Base-by-base conservation (phyloP, 2,113 vertebrate species). In the Salvelinus alpinus region DNA sequence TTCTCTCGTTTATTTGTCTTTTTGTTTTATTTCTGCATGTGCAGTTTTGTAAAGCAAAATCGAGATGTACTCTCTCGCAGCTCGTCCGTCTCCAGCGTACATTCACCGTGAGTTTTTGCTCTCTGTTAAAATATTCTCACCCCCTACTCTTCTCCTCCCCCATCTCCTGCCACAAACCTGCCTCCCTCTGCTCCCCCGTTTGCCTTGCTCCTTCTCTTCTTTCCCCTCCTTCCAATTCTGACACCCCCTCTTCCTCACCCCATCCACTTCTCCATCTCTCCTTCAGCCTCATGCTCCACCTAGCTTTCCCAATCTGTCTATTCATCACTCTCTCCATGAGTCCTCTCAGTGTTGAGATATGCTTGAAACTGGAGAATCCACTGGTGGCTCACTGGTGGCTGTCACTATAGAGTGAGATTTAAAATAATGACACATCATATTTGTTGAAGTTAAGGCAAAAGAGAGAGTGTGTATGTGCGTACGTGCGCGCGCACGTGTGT, bases 31-130 rank as follows among this genome's bases (percentile, higher is more conserved):
- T 96, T 93, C 95, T 94, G 97, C 96, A 97, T 96, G 96, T 95
- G 95, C 97, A 99, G 98, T 97, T 98, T 98, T 97, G 97, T 99
- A 98, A 98, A 97, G 96, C 98, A 97, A 96, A 95, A 96, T 95
- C 96, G 95, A 95, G 96, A 96, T 92, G 92, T 95, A 92, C 93
- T 96, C 88, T 97, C 97, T 95, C 96, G 95, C 96, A 98, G 97
- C 95, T 96, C 97, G 90, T 99, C 98, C 93, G 94, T 97, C 95
- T 97, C 93, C 98, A 99, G 97, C 96, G 94, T 96, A 93, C 97
- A 97, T 94, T 99, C 97, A 98, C 90, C 84, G 93, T 94, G 93
- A 94, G 93, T 94, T 93, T 90, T 88, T 90, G 80, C 88, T 89
- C 84, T 88, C 89, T 84, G 84, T 12, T 51, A 44, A 18, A 24